Evolutionary conservation across 2,888 invertebrate genomes (phyloP).

Genomic region (Alitta virens): DNA sequence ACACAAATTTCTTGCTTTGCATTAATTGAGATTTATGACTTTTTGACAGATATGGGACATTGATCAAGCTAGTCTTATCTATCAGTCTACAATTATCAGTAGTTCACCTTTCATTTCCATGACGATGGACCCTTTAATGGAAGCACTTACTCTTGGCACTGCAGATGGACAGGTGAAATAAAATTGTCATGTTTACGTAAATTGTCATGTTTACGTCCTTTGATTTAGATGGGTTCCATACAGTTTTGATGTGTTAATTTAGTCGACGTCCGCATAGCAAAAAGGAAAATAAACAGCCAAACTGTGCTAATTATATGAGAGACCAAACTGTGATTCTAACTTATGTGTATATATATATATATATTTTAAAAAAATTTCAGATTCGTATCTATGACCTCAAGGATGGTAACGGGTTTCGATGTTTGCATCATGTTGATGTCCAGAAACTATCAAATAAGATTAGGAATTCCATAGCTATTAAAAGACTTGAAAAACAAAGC

Average conservation of each 20-base stretch:
- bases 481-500: not conserved
- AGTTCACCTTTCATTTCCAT: slow-evolving; percentile 48
- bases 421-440: slow-evolving; percentile 43
- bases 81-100: slow-evolving; percentile 47
- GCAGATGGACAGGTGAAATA: slow-evolving; percentile 43
- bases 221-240: too few species aligned
- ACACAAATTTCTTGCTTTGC: too few species aligned
- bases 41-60: slow-evolving; percentile 47
- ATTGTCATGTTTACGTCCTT: not conserved
- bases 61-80: slow-evolving; percentile 36
- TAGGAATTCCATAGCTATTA: not conserved
- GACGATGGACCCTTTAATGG: slow-evolving; percentile 41
- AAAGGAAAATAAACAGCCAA: too few species aligned
- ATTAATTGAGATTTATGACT: not conserved
- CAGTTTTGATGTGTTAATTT: too few species aligned
- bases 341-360: too few species aligned
- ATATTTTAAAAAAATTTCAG: too few species aligned
- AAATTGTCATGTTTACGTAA: not conserved
- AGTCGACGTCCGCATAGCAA: too few species aligned
- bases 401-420: slow-evolving; percentile 47
- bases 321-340: too few species aligned
- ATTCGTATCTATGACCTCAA: slow-evolving; percentile 45
- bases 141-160: slow-evolving; percentile 45
- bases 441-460: slow-evolving; percentile 29
- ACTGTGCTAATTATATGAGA: too few species aligned